phyloP scores from a whole-genome alignment of 2,888 invertebrate genomes.

The Ichneumon xanthorius region DNA sequence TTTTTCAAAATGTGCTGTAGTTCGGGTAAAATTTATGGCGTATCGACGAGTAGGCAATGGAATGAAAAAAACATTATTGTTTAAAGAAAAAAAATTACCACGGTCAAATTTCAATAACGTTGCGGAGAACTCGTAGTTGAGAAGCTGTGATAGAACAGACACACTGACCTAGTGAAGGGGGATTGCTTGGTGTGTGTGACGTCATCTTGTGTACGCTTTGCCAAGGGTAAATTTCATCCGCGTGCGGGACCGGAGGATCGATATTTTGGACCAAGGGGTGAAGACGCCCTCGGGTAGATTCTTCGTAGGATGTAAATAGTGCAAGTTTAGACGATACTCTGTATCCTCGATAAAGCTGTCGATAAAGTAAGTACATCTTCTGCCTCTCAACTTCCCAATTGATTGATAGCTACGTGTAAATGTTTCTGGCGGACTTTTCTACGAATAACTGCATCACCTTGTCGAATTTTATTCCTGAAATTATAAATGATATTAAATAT shows the following conservation, averaged over 20 bases:
- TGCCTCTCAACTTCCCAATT: neutral
- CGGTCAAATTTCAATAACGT: slow-evolving; percentile 22
- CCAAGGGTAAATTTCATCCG: slow-evolving; percentile 75
- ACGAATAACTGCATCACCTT: slow-evolving; percentile 38
- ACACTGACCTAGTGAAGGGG: slow-evolving; percentile 82
- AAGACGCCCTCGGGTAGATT: slow-evolving; percentile 14
- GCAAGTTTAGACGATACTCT: slow-evolving; percentile 43
- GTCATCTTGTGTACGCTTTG: slow-evolving; percentile 74
- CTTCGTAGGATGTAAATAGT: slow-evolving; percentile 49
- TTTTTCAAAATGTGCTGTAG: neutral
- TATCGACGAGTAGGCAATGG: neutral
- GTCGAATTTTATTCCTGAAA: slow-evolving; percentile 30
- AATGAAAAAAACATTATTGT: neutral
- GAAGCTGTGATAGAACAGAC: slow-evolving; percentile 65
- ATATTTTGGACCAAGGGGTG: slow-evolving; percentile 80
- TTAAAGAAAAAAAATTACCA: neutral
- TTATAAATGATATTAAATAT: too few species aligned
- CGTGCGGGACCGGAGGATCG: slow-evolving; percentile 74
- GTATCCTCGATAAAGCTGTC: neutral
- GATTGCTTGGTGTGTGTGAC: slow-evolving; percentile 76
- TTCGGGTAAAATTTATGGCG: neutral
- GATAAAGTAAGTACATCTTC: neutral
- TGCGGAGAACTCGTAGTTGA: neutral
- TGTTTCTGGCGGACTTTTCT: slow-evolving; percentile 18
- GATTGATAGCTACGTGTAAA: slow-evolving; percentile 5